Evolutionary conservation across 64 coral and sea anemone genomes (phyloP), one percentile per base, ranked within the genome.

Genomic region (Montipora foliosa): DNA sequence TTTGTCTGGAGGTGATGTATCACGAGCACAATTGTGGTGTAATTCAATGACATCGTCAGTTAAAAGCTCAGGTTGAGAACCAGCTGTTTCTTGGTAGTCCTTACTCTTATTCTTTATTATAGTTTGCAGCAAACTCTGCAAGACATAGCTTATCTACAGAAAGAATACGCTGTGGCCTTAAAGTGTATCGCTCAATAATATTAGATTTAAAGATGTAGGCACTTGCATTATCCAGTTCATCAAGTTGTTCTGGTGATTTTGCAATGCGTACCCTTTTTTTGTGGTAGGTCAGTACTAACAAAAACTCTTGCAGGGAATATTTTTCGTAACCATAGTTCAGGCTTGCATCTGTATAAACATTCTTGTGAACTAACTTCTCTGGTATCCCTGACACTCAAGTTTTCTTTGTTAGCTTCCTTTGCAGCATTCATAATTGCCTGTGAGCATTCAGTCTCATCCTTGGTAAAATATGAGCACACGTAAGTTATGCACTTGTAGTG

Each of bases 181-280:
- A 7, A 55, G 6, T 55, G 9, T 55, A 55, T 5, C 52, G 52
- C 52, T 55, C 52, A 10, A 55, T 10, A 2, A 55, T 55, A 10
- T 55, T 55, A 55, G 52, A 55, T 10, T 55, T 55, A 10, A 83
- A 83, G 4, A 83, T 83, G 49, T 82, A 47, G 13, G 79, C 66
- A 37, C 82, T 85, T 37, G 29, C 29, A 67, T 85, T 59, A 67
- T 37, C 29, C 29, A 37, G 29, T 37, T 85, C 82, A 67, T 85
- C 62, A 85, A 85, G 58, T 85, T 85, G 62, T 85, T 85, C 11
- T 37, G 66, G 61, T 16, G 82, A 85, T 85, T 85, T 85, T 64
- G 82, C 44, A 25, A 67, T 59, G 29, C 9, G 2, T 55, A 55
- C 9, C 9, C 52, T 1, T 55, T 55, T 55, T 55, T 10, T 55